A percentile compares a stretch with the other conserved stretches of the same genome.
These are phyloP conservation scores for Periophthalmus modestus DNA, from an alignment of 2,113 vertebrate genomes.

Conservation along the genomic window DNA sequence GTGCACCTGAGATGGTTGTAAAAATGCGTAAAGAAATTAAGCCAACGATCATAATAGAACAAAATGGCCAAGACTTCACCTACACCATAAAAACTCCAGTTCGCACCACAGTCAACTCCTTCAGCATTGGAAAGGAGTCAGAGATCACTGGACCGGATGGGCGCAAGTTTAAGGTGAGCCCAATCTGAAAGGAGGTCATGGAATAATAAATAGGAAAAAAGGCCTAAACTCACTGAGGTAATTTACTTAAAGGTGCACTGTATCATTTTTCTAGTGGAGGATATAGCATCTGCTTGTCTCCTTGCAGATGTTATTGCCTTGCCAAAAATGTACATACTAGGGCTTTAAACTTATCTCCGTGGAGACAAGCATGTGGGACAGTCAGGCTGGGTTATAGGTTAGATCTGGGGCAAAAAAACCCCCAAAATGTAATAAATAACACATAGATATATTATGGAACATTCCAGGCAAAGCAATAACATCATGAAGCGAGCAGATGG, in stretches of 20 bases:
- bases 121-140: conserved; percentile 79
- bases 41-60: conserved; percentile 79
- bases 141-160: conserved; percentile 73
- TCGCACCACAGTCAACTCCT: conserved; percentile 73
- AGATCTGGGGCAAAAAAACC: background rate
- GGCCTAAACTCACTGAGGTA: background rate
- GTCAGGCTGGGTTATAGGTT: background rate
- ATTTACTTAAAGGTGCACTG: background rate
- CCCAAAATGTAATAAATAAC: no score
- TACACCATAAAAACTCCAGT: conserved; percentile 79
- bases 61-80: conserved; percentile 80
- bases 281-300: background rate
- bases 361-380: no score
- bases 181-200: background rate
- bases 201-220: background rate
- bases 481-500: no score
- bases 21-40: conserved; percentile 80
- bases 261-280: background rate
- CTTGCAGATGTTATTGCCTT: no score
- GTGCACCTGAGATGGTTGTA: conserved; percentile 76
- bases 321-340: no score
- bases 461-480: no score
- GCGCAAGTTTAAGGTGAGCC: conserved; percentile 66
- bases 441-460: no score
- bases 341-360: no score